A percentile compares a stretch with the other conserved stretches of the same genome.
Evolutionary conservation across 1,140 invertebrate species (phyloP).

Genomic region (Stegodyphus dumicola): DNA sequence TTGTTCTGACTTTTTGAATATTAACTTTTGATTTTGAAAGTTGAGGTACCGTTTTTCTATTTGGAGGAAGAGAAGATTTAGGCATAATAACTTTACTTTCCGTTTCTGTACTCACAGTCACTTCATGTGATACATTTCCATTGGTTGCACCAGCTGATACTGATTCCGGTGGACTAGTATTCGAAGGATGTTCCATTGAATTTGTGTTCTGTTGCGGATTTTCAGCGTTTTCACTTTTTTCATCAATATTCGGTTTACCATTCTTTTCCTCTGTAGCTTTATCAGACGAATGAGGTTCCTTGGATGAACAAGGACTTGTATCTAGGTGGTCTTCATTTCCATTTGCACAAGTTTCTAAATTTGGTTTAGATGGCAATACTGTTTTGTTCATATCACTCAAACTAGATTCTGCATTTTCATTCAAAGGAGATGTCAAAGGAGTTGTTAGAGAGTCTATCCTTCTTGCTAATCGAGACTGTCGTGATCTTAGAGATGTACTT

Average conservation of each 20-base stretch:
- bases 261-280: not conserved
- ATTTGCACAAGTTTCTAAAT: not conserved
- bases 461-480: constrained; percentile 43
- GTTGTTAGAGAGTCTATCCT: constrained; percentile 39
- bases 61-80: not conserved
- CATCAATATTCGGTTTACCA: not conserved
- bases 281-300: not conserved
- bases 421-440: constrained; percentile 5
- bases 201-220: no score
- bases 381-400: not conserved
- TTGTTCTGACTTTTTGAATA: constrained; percentile 7
- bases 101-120: constrained; percentile 50
- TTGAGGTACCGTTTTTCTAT: not conserved
- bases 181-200: no score
- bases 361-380: no score
- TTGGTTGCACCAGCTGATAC: not conserved
- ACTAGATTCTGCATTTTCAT: not conserved
- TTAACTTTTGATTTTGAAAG: constrained; percentile 5
- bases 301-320: not conserved
- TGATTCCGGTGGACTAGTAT: no score
- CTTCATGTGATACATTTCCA: constrained; percentile 29
- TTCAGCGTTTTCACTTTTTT: not conserved
- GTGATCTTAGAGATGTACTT: constrained; percentile 40
- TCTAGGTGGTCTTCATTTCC: not conserved
- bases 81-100: constrained; percentile 25